Evolutionary conservation across 2,888 invertebrate species (phyloP).

Genomic region (Leuctra nigra): DNA sequence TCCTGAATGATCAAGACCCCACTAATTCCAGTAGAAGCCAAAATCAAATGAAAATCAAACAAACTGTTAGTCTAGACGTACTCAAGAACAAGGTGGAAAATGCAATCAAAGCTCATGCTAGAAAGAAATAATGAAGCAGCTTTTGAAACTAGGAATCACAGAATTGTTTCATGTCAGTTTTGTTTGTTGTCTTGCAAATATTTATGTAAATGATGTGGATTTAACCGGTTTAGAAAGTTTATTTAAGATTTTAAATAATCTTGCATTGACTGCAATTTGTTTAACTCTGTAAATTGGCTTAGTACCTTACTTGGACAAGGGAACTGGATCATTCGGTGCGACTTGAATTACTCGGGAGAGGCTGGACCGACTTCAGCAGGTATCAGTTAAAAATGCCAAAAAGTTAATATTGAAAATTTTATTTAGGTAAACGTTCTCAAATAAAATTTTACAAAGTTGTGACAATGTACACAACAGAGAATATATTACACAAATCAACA

Average conservation of each 20-base stretch:
- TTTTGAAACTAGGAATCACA: slow-evolving; percentile 2
- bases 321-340: too few relatives aligned
- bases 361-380: neutral
- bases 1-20: too few relatives aligned
- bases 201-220: neutral
- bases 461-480: slow-evolving; percentile 6
- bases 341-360: too few relatives aligned
- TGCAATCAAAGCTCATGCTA: slow-evolving; percentile 1
- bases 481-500: slow-evolving; percentile 5
- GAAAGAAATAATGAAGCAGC: neutral
- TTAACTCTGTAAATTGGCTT: too few relatives aligned
- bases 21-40: too few relatives aligned
- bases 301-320: too few relatives aligned
- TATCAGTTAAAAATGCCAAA: neutral
- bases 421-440: slow-evolving; percentile 12
- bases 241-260: too few relatives aligned
- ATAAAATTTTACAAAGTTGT: slow-evolving; percentile 28
- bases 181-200: neutral
- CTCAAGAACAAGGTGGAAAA: neutral
- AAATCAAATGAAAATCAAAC: neutral
- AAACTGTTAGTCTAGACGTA: slow-evolving; percentile 1
- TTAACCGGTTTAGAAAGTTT: neutral
- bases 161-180: neutral
- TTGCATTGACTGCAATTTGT: too few relatives aligned
- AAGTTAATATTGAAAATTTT: neutral